These are phyloP conservation scores for Porites cylindrica DNA, from an alignment of 92 coral and sea anemone genomes.

Conservation along the genomic window DNA sequence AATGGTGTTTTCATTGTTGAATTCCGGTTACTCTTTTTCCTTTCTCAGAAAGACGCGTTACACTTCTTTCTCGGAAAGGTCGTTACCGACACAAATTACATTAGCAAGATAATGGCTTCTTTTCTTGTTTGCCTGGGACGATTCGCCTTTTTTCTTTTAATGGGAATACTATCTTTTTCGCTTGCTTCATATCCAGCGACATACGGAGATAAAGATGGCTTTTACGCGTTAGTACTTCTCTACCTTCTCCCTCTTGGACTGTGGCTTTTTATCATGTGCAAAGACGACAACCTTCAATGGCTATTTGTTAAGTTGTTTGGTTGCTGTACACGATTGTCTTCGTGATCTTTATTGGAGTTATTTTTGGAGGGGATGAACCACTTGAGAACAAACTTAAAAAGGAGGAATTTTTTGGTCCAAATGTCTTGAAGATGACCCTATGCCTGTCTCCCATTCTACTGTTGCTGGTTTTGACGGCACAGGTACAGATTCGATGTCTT, in stretches of 20 bases:
- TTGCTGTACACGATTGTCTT: conserved; percentile 2
- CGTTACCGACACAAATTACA: neutral
- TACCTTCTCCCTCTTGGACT: conserved; percentile 20
- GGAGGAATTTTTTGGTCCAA: conserved; percentile 73
- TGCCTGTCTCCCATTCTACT: conserved; percentile 74
- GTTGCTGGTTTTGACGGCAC: conserved; percentile 59
- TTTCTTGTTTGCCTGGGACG: conserved; percentile 18
- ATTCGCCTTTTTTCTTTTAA: conserved; percentile 22
- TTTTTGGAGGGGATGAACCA: conserved; percentile 13
- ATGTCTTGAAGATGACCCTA: conserved; percentile 64
- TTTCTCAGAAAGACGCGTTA: no score
- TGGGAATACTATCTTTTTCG: conserved; percentile 20
- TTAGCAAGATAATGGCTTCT: conserved; percentile 5
- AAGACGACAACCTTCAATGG: conserved; percentile 29
- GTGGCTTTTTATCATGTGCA: conserved; percentile 28
- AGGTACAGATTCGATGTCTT: conserved; percentile 21
- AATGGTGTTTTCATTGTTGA: no score
- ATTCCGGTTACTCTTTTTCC: no score
- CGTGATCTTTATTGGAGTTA: conserved; percentile 27
- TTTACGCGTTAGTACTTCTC: conserved; percentile 26
- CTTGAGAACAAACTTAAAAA: conserved; percentile 53
- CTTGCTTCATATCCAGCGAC: conserved; percentile 51
- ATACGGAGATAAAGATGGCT: conserved; percentile 21
- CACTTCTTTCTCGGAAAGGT: no score
- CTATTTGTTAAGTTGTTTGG: conserved; percentile 43